Conservation (phyloP, 1,140 invertebrate genomes). For the Drosophila equinoxialis region DNA sequence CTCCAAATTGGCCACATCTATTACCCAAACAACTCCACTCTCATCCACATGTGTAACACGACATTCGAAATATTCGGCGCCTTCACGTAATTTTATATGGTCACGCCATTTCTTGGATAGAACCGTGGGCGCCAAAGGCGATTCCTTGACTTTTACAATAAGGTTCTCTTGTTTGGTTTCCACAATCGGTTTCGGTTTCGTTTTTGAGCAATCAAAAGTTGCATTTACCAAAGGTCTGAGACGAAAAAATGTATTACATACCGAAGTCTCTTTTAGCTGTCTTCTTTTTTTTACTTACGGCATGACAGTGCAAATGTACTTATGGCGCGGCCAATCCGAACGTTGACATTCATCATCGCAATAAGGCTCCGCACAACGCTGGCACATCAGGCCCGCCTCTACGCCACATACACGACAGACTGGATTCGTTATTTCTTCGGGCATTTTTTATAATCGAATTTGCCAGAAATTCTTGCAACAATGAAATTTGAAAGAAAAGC, state of each 20-base stretch:
- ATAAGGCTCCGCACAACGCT: slow-evolving; percentile 59
- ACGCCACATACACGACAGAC: slow-evolving; percentile 38
- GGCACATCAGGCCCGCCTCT: slow-evolving; percentile 38
- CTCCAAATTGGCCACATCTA: slow-evolving; percentile 24
- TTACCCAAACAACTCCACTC: slow-evolving; percentile 52
- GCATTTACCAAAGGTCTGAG: slow-evolving; percentile 35
- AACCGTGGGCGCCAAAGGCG: neutral
- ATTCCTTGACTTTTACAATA: neutral
- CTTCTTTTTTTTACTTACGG: slow-evolving; percentile 51
- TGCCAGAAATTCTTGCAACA: slow-evolving; percentile 7
- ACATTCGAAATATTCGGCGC: slow-evolving; percentile 45
- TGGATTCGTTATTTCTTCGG: neutral
- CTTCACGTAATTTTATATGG: neutral
- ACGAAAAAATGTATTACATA: neutral
- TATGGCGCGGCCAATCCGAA: slow-evolving; percentile 58
- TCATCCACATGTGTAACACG: slow-evolving; percentile 39
- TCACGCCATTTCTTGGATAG: slow-evolving; percentile 38
- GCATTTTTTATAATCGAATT: slow-evolving; percentile 22
- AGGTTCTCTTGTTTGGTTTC: neutral
- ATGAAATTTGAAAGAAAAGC: neutral
- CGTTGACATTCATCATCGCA: slow-evolving; percentile 45
- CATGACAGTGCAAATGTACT: slow-evolving; percentile 53
- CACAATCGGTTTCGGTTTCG: neutral
- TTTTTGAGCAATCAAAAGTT: neutral
- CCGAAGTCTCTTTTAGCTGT: neutral